These are phyloP conservation scores for Esox masquinongy DNA, from an alignment of 2,797 vertebrate genomes.

Conservation along the genomic window DNA sequence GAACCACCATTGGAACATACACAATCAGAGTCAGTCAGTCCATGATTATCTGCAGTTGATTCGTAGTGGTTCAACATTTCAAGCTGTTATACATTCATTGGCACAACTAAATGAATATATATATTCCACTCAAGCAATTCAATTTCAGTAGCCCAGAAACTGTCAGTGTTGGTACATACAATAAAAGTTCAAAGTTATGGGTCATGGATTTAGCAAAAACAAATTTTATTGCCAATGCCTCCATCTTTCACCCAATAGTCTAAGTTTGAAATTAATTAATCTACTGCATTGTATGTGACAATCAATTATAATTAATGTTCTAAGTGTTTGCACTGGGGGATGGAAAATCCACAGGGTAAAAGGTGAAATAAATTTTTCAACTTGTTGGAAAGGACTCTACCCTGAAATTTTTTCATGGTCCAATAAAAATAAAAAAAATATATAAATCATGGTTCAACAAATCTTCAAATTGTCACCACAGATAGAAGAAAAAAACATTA, in stretches of 20 bases:
- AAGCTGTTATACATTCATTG: neutral
- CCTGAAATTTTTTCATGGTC: too few relatives aligned
- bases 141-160: neutral
- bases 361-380: neutral
- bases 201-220: neutral
- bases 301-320: slow-evolving; percentile 16
- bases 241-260: slow-evolving; percentile 1
- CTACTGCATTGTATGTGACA: neutral
- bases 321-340: slow-evolving; percentile 14
- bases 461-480: too few relatives aligned
- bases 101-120: neutral
- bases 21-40: neutral
- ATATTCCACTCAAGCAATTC: neutral
- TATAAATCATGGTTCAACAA: too few relatives aligned
- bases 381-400: neutral
- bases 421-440: too few relatives aligned
- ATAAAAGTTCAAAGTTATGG: neutral
- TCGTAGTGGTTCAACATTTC: slow-evolving; percentile 1
- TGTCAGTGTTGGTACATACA: neutral
- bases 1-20: slow-evolving; percentile 5
- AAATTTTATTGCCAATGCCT: slow-evolving; percentile 4
- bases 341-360: slow-evolving; percentile 11
- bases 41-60: slow-evolving; percentile 1
- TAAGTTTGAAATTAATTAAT: slow-evolving; percentile 2
- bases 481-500: too few relatives aligned